Evolutionary conservation across 2,888 invertebrate genomes (phyloP).

Genomic region (Lottia gigantea): DNA sequence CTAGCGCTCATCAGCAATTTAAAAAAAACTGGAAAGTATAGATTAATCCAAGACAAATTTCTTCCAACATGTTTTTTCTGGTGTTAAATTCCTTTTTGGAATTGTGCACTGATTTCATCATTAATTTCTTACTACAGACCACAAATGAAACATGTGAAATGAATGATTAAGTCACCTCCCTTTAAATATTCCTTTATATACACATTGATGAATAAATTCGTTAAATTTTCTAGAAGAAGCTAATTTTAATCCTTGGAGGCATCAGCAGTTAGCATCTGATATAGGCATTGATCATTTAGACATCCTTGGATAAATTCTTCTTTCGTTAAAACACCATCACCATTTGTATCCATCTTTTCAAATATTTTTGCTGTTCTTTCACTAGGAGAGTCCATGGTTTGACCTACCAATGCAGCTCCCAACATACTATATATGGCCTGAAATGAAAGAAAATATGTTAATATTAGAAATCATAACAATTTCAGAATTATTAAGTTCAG

Average conservation of each 20-base stretch:
- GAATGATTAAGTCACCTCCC: too few species aligned
- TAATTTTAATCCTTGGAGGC: slow-evolving; percentile 45
- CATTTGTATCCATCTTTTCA: slow-evolving; percentile 99
- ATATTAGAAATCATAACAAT: too few species aligned
- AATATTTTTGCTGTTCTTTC: slow-evolving; percentile 99
- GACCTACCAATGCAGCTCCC: slow-evolving; percentile 75
- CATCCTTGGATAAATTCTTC: slow-evolving; percentile 98
- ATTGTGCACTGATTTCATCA: too few species aligned
- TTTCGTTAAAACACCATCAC: slow-evolving; percentile 97
- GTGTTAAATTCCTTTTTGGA: too few species aligned
- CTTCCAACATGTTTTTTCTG: too few species aligned
- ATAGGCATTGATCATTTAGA: slow-evolving; percentile 79
- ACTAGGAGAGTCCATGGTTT: slow-evolving; percentile 76
- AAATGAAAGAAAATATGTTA: slow-evolving; percentile 51
- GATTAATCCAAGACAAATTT: too few species aligned
- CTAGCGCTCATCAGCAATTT: too few species aligned
- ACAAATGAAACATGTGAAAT: too few species aligned
- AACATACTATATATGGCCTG: slow-evolving; percentile 99
- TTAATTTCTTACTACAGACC: too few species aligned
- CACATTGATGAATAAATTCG: neutral
- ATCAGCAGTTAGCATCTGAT: slow-evolving; percentile 67
- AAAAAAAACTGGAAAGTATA: too few species aligned
- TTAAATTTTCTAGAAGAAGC: neutral
- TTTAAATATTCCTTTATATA: too few species aligned
- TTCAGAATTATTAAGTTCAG: too few species aligned